Base-by-base conservation (phyloP, 2,113 vertebrate species). In the Apodemus speciosus region DNA sequence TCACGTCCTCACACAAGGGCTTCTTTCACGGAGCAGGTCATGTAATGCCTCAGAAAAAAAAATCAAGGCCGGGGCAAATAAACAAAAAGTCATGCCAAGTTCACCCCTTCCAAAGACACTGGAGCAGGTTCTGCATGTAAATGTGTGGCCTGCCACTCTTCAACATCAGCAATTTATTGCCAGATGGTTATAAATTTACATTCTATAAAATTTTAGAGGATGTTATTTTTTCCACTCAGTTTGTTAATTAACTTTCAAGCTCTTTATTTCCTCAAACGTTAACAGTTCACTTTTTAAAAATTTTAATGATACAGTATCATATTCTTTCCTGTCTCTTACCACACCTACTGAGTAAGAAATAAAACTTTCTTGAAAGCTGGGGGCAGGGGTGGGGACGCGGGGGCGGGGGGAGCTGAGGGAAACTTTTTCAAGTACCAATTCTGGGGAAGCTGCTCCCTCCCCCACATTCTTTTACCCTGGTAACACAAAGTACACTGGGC, bases 41-140 rank as follows among this genome's bases (percentile, higher is more conserved):
- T 97, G 98, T 99, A 99, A 99, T 97, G 96, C 98, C 97, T 97
- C 96, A 98, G 98, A 98, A 98, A 99, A 98, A 98, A 98, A 99
- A 99, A 97, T 97, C 97, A 95, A 98, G 99, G 98, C 99, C 99
- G 98, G 99, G 99, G 98, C 99, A 99, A 99, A 99, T 99, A 99
- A 99, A 99, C 99, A 99, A 98, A 98, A 98, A 98, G 98, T 97
- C 98, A 98, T 97, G 98, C 98, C 98, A 99, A 99, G 98, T 98
- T 98, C 98, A 99, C 98, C 98, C 97, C 98, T 98, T 98, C 98
- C 98, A 98, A 98, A 98, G 98, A 99, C 99, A 99, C 98, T 96
- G 97, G 98, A 98, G 98, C 97, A 98, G 98, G 97, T 98, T 96
- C 96, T 96, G 98, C 98, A 98, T 98, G 98, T 98, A 98, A 97